Conservation (phyloP, 1,140 invertebrate species). For the Bilobella aurantiaca region DNA sequence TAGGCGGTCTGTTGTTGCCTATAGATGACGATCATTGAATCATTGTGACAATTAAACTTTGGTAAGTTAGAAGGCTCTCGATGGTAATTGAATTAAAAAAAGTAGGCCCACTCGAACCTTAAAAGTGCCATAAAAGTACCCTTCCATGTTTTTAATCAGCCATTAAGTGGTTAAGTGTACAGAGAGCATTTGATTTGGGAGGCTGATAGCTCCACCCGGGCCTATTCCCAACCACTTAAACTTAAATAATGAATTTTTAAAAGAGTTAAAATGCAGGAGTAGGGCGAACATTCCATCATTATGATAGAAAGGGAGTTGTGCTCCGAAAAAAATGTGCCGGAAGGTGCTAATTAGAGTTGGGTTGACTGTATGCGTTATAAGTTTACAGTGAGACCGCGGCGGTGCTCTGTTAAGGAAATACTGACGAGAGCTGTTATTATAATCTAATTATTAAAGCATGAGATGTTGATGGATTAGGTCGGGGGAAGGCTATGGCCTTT, state of each 20-base stretch:
- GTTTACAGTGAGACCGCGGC: too few relatives aligned
- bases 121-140: constrained; percentile 3
- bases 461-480: too few relatives aligned
- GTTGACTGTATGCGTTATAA: too few relatives aligned
- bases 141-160: constrained; percentile 7
- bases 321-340: neutral
- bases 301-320: neutral
- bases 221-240: too few relatives aligned
- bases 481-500: too few relatives aligned
- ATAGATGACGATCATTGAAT: neutral
- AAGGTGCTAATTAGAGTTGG: neutral
- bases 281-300: too few relatives aligned
- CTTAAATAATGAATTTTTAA: too few relatives aligned
- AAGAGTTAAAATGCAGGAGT: too few relatives aligned
- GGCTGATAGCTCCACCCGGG: neutral
- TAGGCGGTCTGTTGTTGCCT: too few relatives aligned
- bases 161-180: constrained; percentile 8
- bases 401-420: too few relatives aligned
- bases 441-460: constrained; percentile 7
- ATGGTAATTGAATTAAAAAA: constrained; percentile 1
- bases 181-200: neutral
- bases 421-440: neutral
- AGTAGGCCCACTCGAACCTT: neutral
- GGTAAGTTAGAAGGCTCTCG: neutral
- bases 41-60: neutral